Percentiles rank a stretch among this genome's conserved stretches.
phyloP scores from a whole-genome alignment of 2,888 invertebrate species.

The Acrobasis suavella region DNA sequence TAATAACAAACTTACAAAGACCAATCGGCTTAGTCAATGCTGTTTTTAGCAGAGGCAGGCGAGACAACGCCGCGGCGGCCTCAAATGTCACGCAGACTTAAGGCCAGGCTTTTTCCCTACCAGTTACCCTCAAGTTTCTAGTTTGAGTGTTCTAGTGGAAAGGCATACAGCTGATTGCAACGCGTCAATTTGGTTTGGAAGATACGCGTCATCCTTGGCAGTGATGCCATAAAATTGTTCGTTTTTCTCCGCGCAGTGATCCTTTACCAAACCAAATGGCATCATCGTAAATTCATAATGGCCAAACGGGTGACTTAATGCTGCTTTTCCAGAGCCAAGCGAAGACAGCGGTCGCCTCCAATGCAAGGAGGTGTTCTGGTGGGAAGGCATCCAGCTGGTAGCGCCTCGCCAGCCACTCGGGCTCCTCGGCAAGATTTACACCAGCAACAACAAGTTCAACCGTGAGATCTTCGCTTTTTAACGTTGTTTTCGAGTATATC shows the following conservation, averaged over 20 bases:
- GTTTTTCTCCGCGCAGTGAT: background rate
- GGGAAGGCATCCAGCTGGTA: constrained; percentile 86
- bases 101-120: too few relatives aligned
- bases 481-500: background rate
- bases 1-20: too few relatives aligned
- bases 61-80: background rate
- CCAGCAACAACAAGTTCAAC: constrained; percentile 77
- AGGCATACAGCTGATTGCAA: background rate
- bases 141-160: background rate
- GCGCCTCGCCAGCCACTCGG: constrained; percentile 85
- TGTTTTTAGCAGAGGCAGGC: background rate
- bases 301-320: too few relatives aligned
- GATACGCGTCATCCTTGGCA: too few relatives aligned
- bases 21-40: too few relatives aligned
- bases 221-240: background rate
- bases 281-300: too few relatives aligned
- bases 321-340: constrained; percentile 55
- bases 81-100: too few relatives aligned
- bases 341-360: constrained; percentile 79
- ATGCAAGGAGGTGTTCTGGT: constrained; percentile 87
- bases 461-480: constrained; percentile 57
- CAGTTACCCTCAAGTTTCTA: too few relatives aligned
- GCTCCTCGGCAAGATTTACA: constrained; percentile 81
- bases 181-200: too few relatives aligned
- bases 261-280: background rate